Percentiles rank a stretch among this genome's conserved stretches.
phyloP scores from a whole-genome alignment of 2,113 vertebrate species.

The Arvicanthis niloticus region DNA sequence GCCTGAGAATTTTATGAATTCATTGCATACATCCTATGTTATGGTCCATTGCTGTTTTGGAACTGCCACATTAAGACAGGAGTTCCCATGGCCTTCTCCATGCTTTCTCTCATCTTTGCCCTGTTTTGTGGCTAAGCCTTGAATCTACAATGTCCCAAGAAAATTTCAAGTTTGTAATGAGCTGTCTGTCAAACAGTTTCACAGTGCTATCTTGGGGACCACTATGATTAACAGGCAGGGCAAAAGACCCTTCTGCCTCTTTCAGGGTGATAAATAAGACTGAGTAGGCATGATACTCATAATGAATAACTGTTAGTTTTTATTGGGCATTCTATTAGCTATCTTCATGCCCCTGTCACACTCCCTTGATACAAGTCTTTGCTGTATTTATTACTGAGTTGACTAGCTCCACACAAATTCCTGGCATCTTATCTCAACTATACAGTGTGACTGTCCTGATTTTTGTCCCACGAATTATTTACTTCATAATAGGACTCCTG shows the following conservation, averaged over 20 bases:
- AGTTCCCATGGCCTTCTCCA: background rate
- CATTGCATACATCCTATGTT: background rate
- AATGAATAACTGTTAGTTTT: background rate
- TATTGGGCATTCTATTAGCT: background rate
- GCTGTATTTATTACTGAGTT: background rate
- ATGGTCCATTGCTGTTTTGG: background rate
- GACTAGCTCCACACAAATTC: background rate
- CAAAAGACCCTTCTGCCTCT: background rate
- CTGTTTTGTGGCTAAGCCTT: background rate
- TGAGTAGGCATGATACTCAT: background rate
- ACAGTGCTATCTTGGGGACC: background rate
- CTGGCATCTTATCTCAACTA: background rate
- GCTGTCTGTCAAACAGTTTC: background rate
- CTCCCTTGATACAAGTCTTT: background rate
- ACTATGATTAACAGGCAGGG: background rate
- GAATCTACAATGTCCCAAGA: background rate
- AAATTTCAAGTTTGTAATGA: background rate
- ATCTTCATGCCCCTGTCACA: background rate
- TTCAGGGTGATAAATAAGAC: background rate
- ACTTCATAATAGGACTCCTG: background rate
- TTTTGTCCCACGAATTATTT: background rate
- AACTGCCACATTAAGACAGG: background rate
- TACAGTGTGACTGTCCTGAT: background rate
- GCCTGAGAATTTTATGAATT: no score
- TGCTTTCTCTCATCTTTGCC: background rate